Evolutionary conservation across 2,797 vertebrate species (phyloP).

Genomic region (Bovichtus variegatus): DNA sequence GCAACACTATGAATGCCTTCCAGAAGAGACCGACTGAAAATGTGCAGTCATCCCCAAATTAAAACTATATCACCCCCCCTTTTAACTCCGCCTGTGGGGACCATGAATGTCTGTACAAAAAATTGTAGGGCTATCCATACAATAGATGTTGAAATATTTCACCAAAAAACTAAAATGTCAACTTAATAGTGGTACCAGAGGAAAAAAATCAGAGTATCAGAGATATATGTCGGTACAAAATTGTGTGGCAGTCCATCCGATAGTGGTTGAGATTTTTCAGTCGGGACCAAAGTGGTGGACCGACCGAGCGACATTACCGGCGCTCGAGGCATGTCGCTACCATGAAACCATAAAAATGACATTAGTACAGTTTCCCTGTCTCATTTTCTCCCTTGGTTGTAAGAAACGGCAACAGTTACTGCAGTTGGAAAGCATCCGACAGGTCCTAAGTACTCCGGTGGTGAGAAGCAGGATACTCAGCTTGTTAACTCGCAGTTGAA

Average conservation of each 20-base stretch:
- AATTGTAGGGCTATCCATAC: neutral
- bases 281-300: neutral
- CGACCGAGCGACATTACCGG: neutral
- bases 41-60: neutral
- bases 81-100: neutral
- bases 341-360: neutral
- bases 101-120: neutral
- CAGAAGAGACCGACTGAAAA: neutral
- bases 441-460: neutral
- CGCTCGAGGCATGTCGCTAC: neutral
- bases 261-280: neutral
- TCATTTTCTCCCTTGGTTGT: neutral
- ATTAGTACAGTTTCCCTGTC: neutral
- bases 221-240: neutral
- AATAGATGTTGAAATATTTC: neutral
- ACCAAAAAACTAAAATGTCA: neutral
- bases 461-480: conserved; percentile 10
- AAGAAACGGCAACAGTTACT: conserved; percentile 14
- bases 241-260: neutral
- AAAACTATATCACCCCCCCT: neutral
- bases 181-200: neutral
- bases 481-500: conserved; percentile 17
- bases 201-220: neutral
- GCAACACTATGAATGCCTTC: neutral
- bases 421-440: conserved; percentile 17